Percentiles rank a stretch among this genome's conserved stretches.
These are phyloP conservation scores for Drosophila anomalata DNA, from an alignment of 2,888 invertebrate genomes.

Conservation along the genomic window DNA sequence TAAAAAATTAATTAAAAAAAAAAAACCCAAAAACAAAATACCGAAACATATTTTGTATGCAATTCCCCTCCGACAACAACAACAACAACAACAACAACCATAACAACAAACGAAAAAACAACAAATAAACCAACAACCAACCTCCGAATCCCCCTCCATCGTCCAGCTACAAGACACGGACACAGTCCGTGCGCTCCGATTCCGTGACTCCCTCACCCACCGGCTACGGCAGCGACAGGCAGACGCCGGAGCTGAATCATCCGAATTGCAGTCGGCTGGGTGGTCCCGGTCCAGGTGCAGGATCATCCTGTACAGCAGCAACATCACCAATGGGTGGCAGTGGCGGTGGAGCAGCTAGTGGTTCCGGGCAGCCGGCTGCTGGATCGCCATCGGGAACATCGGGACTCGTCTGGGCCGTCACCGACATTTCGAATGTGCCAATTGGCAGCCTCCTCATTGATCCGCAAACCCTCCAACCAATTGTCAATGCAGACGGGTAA, in stretches of 20 bases:
- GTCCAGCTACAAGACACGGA: slow-evolving; percentile 84
- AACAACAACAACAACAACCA: slow-evolving; percentile 40
- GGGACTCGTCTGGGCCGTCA: slow-evolving; percentile 93
- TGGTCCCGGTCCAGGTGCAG: slow-evolving; percentile 40
- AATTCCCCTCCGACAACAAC: slow-evolving; percentile 46
- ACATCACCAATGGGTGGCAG: slow-evolving; percentile 28
- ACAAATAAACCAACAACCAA: slow-evolving; percentile 36
- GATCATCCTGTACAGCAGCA: slow-evolving; percentile 45
- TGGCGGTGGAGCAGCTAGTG: slow-evolving; percentile 16
- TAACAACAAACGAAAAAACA: slow-evolving; percentile 40
- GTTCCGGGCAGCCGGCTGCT: slow-evolving; percentile 34
- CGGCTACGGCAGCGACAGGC: slow-evolving; percentile 85
- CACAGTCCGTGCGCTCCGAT: slow-evolving; percentile 86
- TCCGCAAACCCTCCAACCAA: slow-evolving; percentile 86
- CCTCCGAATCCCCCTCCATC: slow-evolving; percentile 10
- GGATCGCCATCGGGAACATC: slow-evolving; percentile 55
- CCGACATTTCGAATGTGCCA: slow-evolving; percentile 93
- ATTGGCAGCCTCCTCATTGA: slow-evolving; percentile 95
- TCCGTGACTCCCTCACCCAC: slow-evolving; percentile 92
- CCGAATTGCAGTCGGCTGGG: slow-evolving; percentile 35
- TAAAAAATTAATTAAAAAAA: slow-evolving; percentile 15
- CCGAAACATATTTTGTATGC: slow-evolving; percentile 67
- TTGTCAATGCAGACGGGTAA: slow-evolving; percentile 85
- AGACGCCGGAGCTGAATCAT: slow-evolving; percentile 82
- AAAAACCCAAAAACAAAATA: slow-evolving; percentile 14